These are phyloP conservation scores for Pterobdella sp. DNA, from an alignment of 2,888 invertebrate species.

Conservation along the genomic window DNA sequence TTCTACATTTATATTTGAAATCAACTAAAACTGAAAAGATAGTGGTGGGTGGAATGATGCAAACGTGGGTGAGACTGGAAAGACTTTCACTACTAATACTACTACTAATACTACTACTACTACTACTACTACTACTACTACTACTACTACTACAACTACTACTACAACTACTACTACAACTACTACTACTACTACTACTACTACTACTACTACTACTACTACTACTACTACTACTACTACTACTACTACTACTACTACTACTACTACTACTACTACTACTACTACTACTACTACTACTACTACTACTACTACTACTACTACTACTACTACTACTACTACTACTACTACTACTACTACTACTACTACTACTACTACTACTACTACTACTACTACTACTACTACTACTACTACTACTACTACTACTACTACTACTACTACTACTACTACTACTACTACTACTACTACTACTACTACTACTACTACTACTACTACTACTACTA, in stretches of 20 bases:
- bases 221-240: conserved; percentile 7
- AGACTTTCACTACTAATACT: too few relatives aligned
- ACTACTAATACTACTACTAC: too few relatives aligned
- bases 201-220: conserved; percentile 25
- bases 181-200: conserved; percentile 23
- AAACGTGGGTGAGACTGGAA: too few relatives aligned
- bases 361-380: conserved; percentile 31
- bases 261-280: background rate
- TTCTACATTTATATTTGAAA: too few relatives aligned
- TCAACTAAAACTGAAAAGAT: too few relatives aligned
- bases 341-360: conserved; percentile 30
- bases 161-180: conserved; percentile 31
- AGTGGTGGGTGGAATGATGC: too few relatives aligned
- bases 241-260: conserved; percentile 7
- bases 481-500: conserved; percentile 29
- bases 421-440: conserved; percentile 30
- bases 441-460: conserved; percentile 29
- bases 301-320: conserved; percentile 30
- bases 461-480: conserved; percentile 30
- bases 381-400: conserved; percentile 31
- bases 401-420: conserved; percentile 31
- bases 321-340: conserved; percentile 30
- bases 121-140: conserved; percentile 32
- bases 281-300: conserved; percentile 4
- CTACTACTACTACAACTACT: conserved; percentile 32